Conservation (phyloP, 2,888 invertebrate species). For the Xanthorhoe designata region DNA sequence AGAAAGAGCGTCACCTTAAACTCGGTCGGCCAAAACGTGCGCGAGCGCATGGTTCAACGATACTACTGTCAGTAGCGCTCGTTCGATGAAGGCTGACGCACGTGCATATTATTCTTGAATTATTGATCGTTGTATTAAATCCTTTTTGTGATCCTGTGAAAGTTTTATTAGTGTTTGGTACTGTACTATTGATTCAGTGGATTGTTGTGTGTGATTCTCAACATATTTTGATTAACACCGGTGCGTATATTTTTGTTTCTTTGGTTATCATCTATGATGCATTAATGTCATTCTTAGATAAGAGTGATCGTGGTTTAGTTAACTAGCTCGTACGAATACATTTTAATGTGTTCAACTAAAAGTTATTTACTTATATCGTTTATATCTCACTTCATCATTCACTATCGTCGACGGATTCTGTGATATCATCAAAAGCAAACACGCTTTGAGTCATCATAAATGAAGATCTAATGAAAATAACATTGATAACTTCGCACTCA, state of each 20-base stretch:
- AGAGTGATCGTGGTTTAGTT: conserved; percentile 75
- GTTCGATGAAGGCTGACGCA: conserved; percentile 66
- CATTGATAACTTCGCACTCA: conserved; percentile 46
- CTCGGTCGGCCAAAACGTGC: conserved; percentile 62
- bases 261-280: conserved; percentile 51
- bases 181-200: conserved; percentile 49
- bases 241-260: conserved; percentile 51
- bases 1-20: conserved; percentile 50
- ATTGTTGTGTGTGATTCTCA: conserved; percentile 48
- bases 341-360: conserved; percentile 6
- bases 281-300: conserved; percentile 63
- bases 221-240: conserved; percentile 35
- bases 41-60: conserved; percentile 73
- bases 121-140: conserved; percentile 69
- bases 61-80: conserved; percentile 77
- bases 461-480: conserved; percentile 52
- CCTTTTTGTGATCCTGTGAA: conserved; percentile 58
- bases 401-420: conserved; percentile 23
- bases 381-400: conserved; percentile 13
- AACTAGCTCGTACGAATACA: conserved; percentile 27
- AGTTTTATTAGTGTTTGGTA: conserved; percentile 42
- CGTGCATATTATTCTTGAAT: conserved; percentile 50
- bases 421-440: conserved; percentile 51
- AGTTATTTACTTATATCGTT: not conserved
- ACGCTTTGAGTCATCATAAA: conserved; percentile 56